A percentile compares a stretch with the other conserved stretches of the same genome.
These are phyloP conservation scores for Leptestheria dahalacensis DNA, from an alignment of 1,140 invertebrate species.

Conservation along the genomic window DNA sequence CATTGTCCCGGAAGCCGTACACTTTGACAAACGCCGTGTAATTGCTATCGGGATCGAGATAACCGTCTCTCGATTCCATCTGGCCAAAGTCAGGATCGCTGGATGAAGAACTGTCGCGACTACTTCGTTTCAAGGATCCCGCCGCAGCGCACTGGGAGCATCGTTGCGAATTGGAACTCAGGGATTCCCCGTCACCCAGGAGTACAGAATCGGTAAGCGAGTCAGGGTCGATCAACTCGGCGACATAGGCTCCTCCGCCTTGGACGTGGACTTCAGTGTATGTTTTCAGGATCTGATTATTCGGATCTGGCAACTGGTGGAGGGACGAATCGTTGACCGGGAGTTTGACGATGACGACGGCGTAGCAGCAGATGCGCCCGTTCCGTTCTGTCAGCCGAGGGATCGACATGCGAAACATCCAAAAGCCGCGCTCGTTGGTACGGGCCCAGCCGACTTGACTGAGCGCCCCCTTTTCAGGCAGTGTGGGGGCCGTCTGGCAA, in stretches of 20 bases:
- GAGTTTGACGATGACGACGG: constrained; percentile 58
- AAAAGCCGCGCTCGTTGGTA: constrained; percentile 42
- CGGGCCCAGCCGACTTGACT: constrained; percentile 51
- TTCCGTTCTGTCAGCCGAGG: constrained; percentile 64
- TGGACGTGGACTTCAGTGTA: constrained; percentile 55
- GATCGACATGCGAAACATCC: constrained; percentile 51
- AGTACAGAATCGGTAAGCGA: not conserved
- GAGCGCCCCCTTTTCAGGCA: constrained; percentile 46
- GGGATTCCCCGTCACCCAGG: constrained; percentile 3
- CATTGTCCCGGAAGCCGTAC: constrained; percentile 39
- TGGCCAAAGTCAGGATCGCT: not conserved
- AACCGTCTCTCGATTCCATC: constrained; percentile 35
- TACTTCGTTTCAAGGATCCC: not conserved
- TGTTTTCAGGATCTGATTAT: constrained; percentile 45
- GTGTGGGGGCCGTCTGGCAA: constrained; percentile 49
- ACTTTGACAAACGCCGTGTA: constrained; percentile 71
- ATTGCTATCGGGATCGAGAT: constrained; percentile 52
- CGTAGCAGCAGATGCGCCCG: constrained; percentile 66
- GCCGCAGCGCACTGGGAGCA: not conserved
- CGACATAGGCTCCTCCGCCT: constrained; percentile 54
- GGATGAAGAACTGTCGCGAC: not conserved
- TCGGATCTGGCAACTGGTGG: constrained; percentile 38
- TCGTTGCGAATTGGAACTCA: not conserved
- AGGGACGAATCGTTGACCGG: constrained; percentile 33
- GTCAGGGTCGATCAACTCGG: constrained; percentile 54